phyloP scores from a whole-genome alignment of 2,797 vertebrate genomes.

The Alexandromys oeconomus region DNA sequence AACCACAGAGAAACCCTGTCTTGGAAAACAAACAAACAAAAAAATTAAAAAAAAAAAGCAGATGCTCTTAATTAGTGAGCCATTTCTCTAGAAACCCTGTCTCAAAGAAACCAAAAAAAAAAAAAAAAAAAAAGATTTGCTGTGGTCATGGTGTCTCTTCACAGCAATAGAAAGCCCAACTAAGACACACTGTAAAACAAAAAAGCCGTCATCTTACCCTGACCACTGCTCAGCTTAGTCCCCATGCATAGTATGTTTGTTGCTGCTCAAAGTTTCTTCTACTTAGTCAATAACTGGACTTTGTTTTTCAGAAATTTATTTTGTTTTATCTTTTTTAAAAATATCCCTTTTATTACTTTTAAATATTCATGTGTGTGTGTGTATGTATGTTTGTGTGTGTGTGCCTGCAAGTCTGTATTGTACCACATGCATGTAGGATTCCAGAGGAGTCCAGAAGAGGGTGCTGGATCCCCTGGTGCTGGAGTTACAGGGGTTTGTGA shows the following conservation, averaged over 20 bases:
- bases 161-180: neutral
- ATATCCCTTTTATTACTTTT: neutral
- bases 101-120: too few relatives aligned
- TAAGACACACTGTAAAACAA: neutral
- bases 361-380: neutral
- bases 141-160: neutral
- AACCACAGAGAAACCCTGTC: too few relatives aligned
- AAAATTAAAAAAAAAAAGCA: too few relatives aligned
- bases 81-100: too few relatives aligned
- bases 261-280: neutral
- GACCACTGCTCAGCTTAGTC: neutral
- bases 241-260: neutral
- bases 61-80: too few relatives aligned
- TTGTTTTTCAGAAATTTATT: neutral
- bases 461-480: neutral
- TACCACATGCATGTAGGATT: neutral
- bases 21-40: too few relatives aligned
- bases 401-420: neutral
- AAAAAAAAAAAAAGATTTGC: too few relatives aligned
- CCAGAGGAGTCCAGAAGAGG: neutral
- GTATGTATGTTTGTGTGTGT: neutral
- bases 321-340: neutral
- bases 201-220: neutral
- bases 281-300: neutral
- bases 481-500: neutral